These are phyloP conservation scores for Cryptotermes secundus DNA, from an alignment of 1,140 invertebrate species.

Conservation along the genomic window DNA sequence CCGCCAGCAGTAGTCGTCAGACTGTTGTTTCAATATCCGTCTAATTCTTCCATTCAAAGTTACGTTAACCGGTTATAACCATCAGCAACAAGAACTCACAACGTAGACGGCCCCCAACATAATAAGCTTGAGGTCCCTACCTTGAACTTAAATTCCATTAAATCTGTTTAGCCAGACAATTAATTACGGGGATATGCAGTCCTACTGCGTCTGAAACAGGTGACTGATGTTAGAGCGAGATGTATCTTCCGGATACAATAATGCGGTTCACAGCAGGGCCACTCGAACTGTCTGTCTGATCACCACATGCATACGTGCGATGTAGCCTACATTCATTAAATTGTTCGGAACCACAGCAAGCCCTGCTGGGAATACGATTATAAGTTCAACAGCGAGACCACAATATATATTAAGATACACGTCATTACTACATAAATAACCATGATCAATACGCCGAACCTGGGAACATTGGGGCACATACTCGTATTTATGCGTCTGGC, in stretches of 20 bases:
- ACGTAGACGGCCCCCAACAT: no score
- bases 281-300: neutral
- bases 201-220: no score
- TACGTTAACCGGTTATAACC: no score
- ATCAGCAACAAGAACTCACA: no score
- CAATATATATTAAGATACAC: neutral
- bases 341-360: neutral
- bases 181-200: no score
- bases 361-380: conserved; percentile 5
- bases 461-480: neutral
- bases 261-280: conserved; percentile 2
- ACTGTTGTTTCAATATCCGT: no score
- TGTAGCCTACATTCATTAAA: neutral
- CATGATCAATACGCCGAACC: neutral
- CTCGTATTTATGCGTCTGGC: neutral
- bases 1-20: no score
- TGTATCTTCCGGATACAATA: neutral
- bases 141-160: no score
- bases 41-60: no score
- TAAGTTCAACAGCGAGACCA: neutral
- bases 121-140: no score
- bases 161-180: no score
- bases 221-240: neutral
- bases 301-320: neutral
- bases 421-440: neutral